Evolutionary conservation across 2,888 invertebrate species (phyloP).

Genomic region (Scaptodrosophila latifasciaeformis): DNA sequence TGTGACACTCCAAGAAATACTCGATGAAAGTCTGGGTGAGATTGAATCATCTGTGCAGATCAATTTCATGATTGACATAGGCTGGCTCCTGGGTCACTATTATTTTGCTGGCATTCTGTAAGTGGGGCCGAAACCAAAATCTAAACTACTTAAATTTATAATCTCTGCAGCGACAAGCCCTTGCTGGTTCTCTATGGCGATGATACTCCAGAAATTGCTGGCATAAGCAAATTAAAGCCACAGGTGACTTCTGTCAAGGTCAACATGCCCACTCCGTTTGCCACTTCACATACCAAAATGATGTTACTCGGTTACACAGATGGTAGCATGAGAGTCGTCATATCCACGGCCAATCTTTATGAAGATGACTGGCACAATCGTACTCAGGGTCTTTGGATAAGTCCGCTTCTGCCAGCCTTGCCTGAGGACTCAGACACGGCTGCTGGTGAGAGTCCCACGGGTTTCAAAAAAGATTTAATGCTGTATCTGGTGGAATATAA

Average conservation of each 20-base stretch:
- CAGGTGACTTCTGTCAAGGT: constrained; percentile 82
- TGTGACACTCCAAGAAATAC: constrained; percentile 85
- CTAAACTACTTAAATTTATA: background rate
- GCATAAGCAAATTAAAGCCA: constrained; percentile 78
- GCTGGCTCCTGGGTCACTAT: constrained; percentile 92
- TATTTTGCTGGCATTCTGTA: constrained; percentile 84
- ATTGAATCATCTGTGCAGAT: constrained; percentile 87
- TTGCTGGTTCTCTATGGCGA: constrained; percentile 87
- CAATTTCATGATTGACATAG: constrained; percentile 94
- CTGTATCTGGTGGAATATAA: constrained; percentile 87
- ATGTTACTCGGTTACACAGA: constrained; percentile 90
- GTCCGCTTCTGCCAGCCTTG: constrained; percentile 84
- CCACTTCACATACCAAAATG: constrained; percentile 94
- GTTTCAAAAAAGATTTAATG: constrained; percentile 86
- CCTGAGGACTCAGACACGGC: constrained; percentile 76
- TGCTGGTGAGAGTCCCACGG: constrained; percentile 87
- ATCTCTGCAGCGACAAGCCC: constrained; percentile 78
- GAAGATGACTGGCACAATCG: constrained; percentile 95
- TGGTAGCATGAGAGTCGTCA: constrained; percentile 86
- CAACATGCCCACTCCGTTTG: constrained; percentile 85
- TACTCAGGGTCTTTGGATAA: constrained; percentile 96
- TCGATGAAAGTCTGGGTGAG: constrained; percentile 85
- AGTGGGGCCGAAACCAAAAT: constrained; percentile 30
- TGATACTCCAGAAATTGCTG: constrained; percentile 79
- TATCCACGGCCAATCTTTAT: constrained; percentile 95